Evolutionary conservation across 2,797 vertebrate species (phyloP).

Genomic region (Parambassis ranga): DNA sequence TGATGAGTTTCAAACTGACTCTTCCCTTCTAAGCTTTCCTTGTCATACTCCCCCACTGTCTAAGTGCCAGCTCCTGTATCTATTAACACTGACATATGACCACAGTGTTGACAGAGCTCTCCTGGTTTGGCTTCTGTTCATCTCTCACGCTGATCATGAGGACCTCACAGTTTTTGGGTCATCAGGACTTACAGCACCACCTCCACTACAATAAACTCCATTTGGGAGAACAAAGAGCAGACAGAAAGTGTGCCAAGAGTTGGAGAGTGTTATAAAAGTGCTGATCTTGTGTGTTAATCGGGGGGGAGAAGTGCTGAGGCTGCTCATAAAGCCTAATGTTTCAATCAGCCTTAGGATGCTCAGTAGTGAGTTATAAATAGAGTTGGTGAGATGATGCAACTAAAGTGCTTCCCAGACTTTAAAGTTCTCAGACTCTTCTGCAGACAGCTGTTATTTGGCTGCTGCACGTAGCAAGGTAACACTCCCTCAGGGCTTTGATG

Average conservation of each 20-base stretch:
- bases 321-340: slow-evolving; percentile 57
- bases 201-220: slow-evolving; percentile 2
- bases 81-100: slow-evolving; percentile 43
- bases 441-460: slow-evolving; percentile 10
- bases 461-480: slow-evolving; percentile 38
- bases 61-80: slow-evolving; percentile 18
- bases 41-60: neutral
- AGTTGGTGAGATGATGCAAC: slow-evolving; percentile 52
- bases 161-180: neutral
- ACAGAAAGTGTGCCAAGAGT: slow-evolving; percentile 34
- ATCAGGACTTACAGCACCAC: slow-evolving; percentile 20
- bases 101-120: slow-evolving; percentile 44
- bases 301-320: slow-evolving; percentile 62
- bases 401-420: slow-evolving; percentile 16
- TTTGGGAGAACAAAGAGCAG: slow-evolving; percentile 24
- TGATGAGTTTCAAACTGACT: too few relatives aligned
- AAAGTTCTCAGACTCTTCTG: slow-evolving; percentile 23
- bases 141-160: slow-evolving; percentile 14
- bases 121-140: slow-evolving; percentile 22
- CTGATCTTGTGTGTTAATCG: slow-evolving; percentile 56
- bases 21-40: too few relatives aligned
- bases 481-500: slow-evolving; percentile 43
- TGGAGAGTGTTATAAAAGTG: slow-evolving; percentile 54
- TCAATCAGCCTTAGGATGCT: slow-evolving; percentile 56
- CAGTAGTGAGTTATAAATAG: slow-evolving; percentile 50